Evolutionary conservation across 2,797 vertebrate species (phyloP), one percentile per base, ranked within the genome.

Genomic region (Muraenolepis orangiensis): DNA sequence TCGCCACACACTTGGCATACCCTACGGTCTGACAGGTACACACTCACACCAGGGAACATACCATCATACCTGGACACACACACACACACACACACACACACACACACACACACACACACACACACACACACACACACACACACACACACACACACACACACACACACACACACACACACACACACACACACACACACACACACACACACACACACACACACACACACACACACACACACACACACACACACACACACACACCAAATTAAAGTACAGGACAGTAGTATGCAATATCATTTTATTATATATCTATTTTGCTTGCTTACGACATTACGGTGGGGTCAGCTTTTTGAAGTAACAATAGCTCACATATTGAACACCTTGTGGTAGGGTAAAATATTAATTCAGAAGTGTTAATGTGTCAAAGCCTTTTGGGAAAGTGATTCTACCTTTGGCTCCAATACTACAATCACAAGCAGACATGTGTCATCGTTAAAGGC

Each of bases 1-100:
- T 98, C 97, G 0, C 96, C 95, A 23, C 97, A 98, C 81, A 98
- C 97, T 85, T 98, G 92, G 78, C 97, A 98, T 29, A 95, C 95
- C 90, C 96, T 96, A 74, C 96, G 93, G 46, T 96, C 95, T 3
- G 96, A 96, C 78, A 98, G 95, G 85, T 96, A 97, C 87, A 96
- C 95, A 72, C 94, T 94, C 66, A 95, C 92, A 7, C 86, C 85
- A 72, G 96, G 96, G 80, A 97, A 93, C 84, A 95, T 76, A 29
- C 92, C 73, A 42, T 96, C 96, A 85, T 95, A 88, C 87, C 96
- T 98, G 86, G 13, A 79, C 69, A 31, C 29, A 31, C 14, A 67
- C 66, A 31, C 66, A 31, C 26, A 29, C 64, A 29, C 64, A 66
- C 26, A 66, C 23, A 28, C 61, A 66, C 61, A 28, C 61, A 66